Evolutionary conservation across 2,797 vertebrate species (phyloP).

Genomic region (Glossophaga mutica): DNA sequence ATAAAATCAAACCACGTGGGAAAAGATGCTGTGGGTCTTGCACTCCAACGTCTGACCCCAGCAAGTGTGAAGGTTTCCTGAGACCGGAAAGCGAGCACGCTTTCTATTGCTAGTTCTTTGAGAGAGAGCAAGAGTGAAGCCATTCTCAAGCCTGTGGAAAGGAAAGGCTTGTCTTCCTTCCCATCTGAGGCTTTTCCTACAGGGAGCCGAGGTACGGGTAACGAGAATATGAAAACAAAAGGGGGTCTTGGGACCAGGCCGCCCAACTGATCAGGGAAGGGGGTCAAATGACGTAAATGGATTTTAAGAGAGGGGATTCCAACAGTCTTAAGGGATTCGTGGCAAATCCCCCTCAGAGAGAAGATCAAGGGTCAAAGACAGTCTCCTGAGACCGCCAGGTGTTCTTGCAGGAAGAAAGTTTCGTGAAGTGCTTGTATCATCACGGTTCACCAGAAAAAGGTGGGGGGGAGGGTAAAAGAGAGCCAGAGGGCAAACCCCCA

Average conservation of each 20-base stretch:
- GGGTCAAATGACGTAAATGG: conserved; percentile 28
- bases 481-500: background rate
- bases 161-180: background rate
- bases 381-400: background rate
- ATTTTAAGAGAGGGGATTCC: conserved; percentile 40
- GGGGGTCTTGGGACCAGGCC: background rate
- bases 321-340: conserved; percentile 8
- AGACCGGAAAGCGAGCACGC: background rate
- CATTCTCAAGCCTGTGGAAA: background rate
- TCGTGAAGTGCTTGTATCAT: background rate
- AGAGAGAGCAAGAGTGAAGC: background rate
- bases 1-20: background rate
- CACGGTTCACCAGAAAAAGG: background rate
- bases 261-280: background rate
- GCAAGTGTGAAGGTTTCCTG: background rate
- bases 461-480: background rate
- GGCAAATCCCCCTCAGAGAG: conserved; percentile 3
- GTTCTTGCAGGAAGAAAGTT: background rate
- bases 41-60: background rate
- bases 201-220: background rate
- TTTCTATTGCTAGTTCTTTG: background rate
- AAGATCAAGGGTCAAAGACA: background rate
- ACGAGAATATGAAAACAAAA: background rate
- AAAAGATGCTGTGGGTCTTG: background rate
- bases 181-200: background rate